These are phyloP conservation scores for Akabosia matsudoensis DNA, from an alignment of 1,140 invertebrate genomes.

Conservation along the genomic window DNA sequence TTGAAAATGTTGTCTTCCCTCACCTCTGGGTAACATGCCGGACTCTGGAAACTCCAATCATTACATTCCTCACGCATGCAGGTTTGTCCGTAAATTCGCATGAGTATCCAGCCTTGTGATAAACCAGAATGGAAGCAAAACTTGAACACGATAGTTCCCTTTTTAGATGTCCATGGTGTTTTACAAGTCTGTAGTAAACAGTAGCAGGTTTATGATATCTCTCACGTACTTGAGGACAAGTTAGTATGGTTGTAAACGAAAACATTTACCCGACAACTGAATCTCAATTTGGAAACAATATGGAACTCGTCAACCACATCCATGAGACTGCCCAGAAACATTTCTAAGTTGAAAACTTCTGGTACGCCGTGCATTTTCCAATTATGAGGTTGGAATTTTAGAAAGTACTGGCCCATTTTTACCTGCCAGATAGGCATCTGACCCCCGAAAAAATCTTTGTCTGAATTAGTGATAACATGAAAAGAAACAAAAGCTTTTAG, in stretches of 20 bases:
- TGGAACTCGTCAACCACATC: neutral
- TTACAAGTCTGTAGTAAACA: neutral
- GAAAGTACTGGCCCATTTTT: neutral
- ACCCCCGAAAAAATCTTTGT: neutral
- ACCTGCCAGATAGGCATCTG: neutral
- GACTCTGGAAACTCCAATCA: neutral
- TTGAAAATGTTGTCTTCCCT: too few species aligned
- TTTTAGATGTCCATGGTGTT: neutral
- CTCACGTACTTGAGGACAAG: too few species aligned
- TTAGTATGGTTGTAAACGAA: neutral
- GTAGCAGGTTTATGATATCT: neutral
- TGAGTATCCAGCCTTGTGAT: neutral
- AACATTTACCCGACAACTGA: neutral
- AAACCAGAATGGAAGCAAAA: neutral
- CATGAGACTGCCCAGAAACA: neutral
- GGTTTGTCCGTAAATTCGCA: neutral
- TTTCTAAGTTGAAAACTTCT: neutral
- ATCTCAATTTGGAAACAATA: neutral
- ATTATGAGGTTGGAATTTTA: neutral
- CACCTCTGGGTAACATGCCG: neutral
- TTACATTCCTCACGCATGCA: neutral
- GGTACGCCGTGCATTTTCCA: constrained; percentile 13
- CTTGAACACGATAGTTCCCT: neutral
- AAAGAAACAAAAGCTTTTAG: neutral
- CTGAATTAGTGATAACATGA: too few species aligned